Base-by-base conservation (phyloP, 2,888 invertebrate species). In the Disparrhopalites patrizii region DNA sequence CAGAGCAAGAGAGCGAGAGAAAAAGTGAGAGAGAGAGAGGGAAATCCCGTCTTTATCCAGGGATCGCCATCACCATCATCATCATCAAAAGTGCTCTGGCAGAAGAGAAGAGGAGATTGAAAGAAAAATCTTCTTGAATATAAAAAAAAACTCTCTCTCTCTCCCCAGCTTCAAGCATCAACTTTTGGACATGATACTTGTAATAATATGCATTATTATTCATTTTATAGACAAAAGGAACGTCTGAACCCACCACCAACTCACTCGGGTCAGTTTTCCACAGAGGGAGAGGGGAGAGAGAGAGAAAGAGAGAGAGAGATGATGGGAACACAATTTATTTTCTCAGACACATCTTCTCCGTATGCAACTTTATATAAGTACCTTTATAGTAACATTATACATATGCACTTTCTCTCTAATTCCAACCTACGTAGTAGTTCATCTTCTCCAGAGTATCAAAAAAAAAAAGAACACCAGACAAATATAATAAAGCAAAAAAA, bases 311-410 rank as follows among this genome's bases (percentile, higher is more conserved):
- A 52, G 28, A 52, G 52, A 15, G 13, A 52, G 52, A 28, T 28
- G 57, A 57, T 57, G 57, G 57, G 57, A 57, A 54, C 8, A 56
- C 56, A 27, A 57, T 57, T 57, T 57, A 57, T 57, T 57, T 57
- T 57, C 56, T 56, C 56, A 56, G 56, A 56, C 36, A 31, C 13
- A 56, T 56, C n/a, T 36, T 56, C 57, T 57, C 40, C 40, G 57
- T 40, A 56, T 56, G 13, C 36, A n/a, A n/a, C n/a, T 8, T 4
- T 43, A 43, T 20, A 18, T 20, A 43, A 4, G 15, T 20, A 10
- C 15, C 36, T 36, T 10, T 36, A 36, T 36, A 10, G 15, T 7
- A 36, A 36, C 8, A 36, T 36, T 10, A n/a, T n/a, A n/a, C n/a
- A n/a, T n/a, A n/a, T n/a, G n/a, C n/a, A n/a, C n/a, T n/a, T n/a